phyloP scores from a whole-genome alignment of 2,797 vertebrate species.

The Peromyscus melanophrys region DNA sequence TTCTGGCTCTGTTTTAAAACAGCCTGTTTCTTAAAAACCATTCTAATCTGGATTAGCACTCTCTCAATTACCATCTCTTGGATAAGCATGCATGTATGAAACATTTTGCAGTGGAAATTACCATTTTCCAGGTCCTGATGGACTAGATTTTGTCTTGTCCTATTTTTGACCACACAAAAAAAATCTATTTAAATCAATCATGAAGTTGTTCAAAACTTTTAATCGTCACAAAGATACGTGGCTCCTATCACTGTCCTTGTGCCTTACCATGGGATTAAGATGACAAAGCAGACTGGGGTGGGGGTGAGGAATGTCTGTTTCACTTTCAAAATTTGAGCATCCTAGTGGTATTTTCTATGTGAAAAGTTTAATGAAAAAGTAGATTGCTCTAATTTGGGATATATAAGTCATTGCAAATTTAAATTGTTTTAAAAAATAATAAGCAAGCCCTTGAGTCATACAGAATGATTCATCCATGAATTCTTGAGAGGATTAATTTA shows the following conservation, averaged over 20 bases:
- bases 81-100: slow-evolving; percentile 57
- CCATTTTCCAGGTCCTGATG: slow-evolving; percentile 40
- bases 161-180: slow-evolving; percentile 52
- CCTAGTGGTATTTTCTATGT: slow-evolving; percentile 76
- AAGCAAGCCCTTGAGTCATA: slow-evolving; percentile 83
- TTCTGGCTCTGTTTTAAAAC: slow-evolving; percentile 78
- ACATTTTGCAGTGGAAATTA: slow-evolving; percentile 66
- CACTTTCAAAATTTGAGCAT: slow-evolving; percentile 67
- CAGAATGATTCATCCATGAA: slow-evolving; percentile 82
- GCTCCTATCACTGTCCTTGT: slow-evolving; percentile 28
- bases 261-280: slow-evolving; percentile 21
- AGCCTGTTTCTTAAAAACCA: slow-evolving; percentile 61
- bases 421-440: slow-evolving; percentile 83
- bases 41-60: slow-evolving; percentile 74
- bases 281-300: slow-evolving; percentile 30
- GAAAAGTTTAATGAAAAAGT: slow-evolving; percentile 83
- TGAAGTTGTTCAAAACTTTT: slow-evolving; percentile 44
- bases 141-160: slow-evolving; percentile 52
- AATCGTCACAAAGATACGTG: background rate
- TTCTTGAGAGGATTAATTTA: slow-evolving; percentile 82
- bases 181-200: slow-evolving; percentile 54
- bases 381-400: slow-evolving; percentile 81
- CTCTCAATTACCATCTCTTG: slow-evolving; percentile 63
- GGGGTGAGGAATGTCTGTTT: background rate
- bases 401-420: slow-evolving; percentile 80